phyloP scores from a whole-genome alignment of 2,797 vertebrate genomes.

The Anableps anableps region DNA sequence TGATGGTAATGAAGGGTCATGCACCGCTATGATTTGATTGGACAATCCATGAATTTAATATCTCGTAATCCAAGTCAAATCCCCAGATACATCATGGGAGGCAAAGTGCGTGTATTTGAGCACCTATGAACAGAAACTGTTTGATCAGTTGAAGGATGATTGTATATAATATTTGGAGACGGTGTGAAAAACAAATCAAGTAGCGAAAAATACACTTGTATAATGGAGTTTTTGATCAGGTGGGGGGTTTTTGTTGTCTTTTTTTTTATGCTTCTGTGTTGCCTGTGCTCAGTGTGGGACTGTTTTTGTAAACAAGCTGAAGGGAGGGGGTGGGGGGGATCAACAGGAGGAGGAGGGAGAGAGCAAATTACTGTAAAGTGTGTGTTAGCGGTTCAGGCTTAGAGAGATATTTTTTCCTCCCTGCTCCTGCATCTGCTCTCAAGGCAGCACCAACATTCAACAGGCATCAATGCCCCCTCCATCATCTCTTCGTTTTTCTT shows the following conservation, averaged over 20 bases:
- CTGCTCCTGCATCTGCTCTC: conserved; percentile 68
- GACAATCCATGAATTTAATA: conserved; percentile 87
- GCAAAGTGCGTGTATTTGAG: conserved; percentile 61
- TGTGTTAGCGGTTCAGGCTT: conserved; percentile 68
- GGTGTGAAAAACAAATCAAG: conserved; percentile 36
- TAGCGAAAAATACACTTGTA: conserved; percentile 25
- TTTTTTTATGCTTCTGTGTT: conserved; percentile 28
- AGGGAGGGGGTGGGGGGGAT: conserved; percentile 51
- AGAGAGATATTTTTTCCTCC: conserved; percentile 67
- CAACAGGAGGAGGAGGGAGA: conserved; percentile 52
- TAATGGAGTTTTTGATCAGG: conserved; percentile 52
- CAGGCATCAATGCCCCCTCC: conserved; percentile 60
- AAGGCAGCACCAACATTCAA: conserved; percentile 73
- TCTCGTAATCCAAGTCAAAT: conserved; percentile 80
- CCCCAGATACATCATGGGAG: conserved; percentile 64
- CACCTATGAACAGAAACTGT: conserved; percentile 40
- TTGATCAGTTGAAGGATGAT: conserved; percentile 45
- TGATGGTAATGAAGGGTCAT: conserved; percentile 24
- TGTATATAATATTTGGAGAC: conserved; percentile 51
- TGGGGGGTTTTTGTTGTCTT: no score
- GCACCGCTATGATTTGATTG: conserved; percentile 78
- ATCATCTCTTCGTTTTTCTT: conserved; percentile 18
- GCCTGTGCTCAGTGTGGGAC: conserved; percentile 62
- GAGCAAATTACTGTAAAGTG: conserved; percentile 74
- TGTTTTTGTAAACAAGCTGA: conserved; percentile 75